Base-by-base conservation (phyloP, 2,888 invertebrate genomes). In the Heteromyza rotundicornis region DNA sequence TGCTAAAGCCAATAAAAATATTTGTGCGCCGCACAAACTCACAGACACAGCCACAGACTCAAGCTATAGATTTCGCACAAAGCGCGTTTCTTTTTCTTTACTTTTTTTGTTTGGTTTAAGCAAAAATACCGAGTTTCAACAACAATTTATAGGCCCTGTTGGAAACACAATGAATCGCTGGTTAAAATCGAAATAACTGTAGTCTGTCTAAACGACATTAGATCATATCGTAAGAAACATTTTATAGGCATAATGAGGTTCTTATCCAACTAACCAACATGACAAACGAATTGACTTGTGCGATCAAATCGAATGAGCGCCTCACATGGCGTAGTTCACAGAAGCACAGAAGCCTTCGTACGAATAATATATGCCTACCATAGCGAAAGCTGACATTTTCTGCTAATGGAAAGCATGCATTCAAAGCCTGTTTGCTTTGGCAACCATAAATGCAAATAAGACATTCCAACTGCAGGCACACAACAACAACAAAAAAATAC, bases 361-460 rank as follows among this genome's bases (percentile, higher is more conserved):
- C 17, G 7, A 7, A 47, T 3, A 23, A 68, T 70, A n/a, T 72
- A 57, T 57, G 57, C 57, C 57, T 57, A 57, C 19, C 22, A 19
- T 50, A 49, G 57, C 49, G 57, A 57, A 57, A 57, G 57, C 49
- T 27, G 22, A 35, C 35, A 20, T 47, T 47, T n/a, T 47, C 17
- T 8, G 47, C 20, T 47, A 3, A 14, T 20, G 47, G 20, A 3
- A 14, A 20, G 47, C 20, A 20, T 17, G 47, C 47, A 47, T 19
- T 17, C 14, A 5, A 40, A 40, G 40, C 40, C n/a, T 40, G 40
- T n/a, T 40, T 40, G 40, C 14, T 3, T 47, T 47, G 47, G 20
- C 47, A 47, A 47, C 47, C 20, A 47, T 47, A 20, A 17, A 19
- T 19, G 47, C 17, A 19, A 47, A 47, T 19, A 19, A 47, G 17